Percentiles rank a stretch among this genome's conserved stretches.
Evolutionary conservation across 2,888 invertebrate species (phyloP).

Genomic region (Margaritifera margaritifera): DNA sequence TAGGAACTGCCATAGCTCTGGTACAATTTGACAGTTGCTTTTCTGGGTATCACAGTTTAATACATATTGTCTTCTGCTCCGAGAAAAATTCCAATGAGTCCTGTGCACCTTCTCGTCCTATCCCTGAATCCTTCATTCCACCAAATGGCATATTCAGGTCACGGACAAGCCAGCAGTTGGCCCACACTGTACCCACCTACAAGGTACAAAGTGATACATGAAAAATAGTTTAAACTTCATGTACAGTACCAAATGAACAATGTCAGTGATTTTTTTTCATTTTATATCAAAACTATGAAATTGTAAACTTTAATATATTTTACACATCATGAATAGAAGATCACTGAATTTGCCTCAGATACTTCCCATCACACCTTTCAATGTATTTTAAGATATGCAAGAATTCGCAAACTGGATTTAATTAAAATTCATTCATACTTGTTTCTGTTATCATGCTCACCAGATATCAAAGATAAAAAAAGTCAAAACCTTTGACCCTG

Average conservation of each 20-base stretch:
- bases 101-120: slow-evolving; percentile 75
- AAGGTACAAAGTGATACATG: slow-evolving; percentile 5
- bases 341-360: too few relatives aligned
- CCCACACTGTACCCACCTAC: slow-evolving; percentile 77
- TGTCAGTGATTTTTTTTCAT: not conserved
- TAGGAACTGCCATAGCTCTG: too few relatives aligned
- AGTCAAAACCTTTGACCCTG: too few relatives aligned
- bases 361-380: too few relatives aligned
- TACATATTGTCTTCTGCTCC: slow-evolving; percentile 75
- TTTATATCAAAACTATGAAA: not conserved
- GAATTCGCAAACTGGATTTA: too few relatives aligned
- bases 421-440: too few relatives aligned
- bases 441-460: too few relatives aligned
- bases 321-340: too few relatives aligned
- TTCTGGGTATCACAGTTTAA: slow-evolving; percentile 54
- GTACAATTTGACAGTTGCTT: too few relatives aligned
- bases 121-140: slow-evolving; percentile 76
- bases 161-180: slow-evolving; percentile 77
- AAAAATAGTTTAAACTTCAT: not conserved
- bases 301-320: too few relatives aligned
- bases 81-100: slow-evolving; percentile 77
- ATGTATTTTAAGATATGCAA: too few relatives aligned
- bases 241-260: not conserved
- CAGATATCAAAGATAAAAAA: too few relatives aligned
- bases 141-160: slow-evolving; percentile 77